phyloP scores from a whole-genome alignment of 2,797 vertebrate genomes.

The Staurois parvus region DNA sequence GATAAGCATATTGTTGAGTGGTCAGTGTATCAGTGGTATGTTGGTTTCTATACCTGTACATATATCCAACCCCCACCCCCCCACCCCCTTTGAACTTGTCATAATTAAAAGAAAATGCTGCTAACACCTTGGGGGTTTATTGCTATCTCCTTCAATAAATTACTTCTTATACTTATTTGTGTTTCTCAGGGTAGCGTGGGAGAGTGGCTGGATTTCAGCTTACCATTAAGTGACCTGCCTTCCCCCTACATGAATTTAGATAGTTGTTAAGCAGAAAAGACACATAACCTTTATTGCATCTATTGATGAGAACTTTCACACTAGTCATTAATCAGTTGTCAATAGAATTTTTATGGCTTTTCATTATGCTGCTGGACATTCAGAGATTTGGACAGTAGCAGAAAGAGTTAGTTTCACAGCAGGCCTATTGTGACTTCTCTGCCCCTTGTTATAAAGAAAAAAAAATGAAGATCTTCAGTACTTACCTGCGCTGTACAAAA shows the following conservation, averaged over 20 bases:
- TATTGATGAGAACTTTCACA: neutral
- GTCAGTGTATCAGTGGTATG: neutral
- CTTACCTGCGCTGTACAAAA: no score
- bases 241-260: neutral
- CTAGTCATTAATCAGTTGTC: neutral
- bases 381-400: neutral
- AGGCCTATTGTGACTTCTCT: neutral
- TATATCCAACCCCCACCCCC: neutral
- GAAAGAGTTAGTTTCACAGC: neutral
- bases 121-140: no score
- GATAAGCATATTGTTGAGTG: neutral
- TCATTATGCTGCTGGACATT: no score
- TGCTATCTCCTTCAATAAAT: neutral
- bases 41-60: neutral
- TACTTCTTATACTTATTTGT: neutral
- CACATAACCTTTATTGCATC: neutral
- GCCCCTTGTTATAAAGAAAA: neutral
- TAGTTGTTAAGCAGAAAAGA: neutral
- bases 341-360: neutral
- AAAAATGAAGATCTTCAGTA: no score
- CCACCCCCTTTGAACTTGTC: neutral
- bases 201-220: neutral
- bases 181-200: neutral
- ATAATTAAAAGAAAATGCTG: neutral
- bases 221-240: neutral